phyloP scores from a whole-genome alignment of 2,797 vertebrate genomes.

The Acipenser transmontanus region DNA sequence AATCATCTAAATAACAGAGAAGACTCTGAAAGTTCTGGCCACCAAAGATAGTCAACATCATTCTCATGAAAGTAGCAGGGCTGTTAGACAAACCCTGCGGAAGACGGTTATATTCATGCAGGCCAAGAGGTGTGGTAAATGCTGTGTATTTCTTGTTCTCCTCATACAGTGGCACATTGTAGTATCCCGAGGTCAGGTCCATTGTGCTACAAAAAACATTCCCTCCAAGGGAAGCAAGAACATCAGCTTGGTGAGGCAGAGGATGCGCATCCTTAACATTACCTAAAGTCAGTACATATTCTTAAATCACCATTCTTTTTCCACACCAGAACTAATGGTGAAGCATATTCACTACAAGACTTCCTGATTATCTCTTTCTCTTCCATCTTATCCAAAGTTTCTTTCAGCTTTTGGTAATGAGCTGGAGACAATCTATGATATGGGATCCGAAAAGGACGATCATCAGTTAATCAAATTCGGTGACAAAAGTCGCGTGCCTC shows the following conservation, averaged over 20 bases:
- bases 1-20: slow-evolving; percentile 5
- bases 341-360: no score
- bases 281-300: no score
- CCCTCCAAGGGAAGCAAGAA: no score
- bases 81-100: not conserved
- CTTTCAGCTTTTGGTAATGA: no score
- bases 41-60: slow-evolving; percentile 1
- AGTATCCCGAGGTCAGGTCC: not conserved
- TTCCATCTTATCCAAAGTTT: no score
- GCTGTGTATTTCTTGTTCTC: not conserved
- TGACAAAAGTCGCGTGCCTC: no score
- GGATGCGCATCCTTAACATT: not conserved
- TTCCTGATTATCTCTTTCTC: no score
- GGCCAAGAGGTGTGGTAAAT: not conserved
- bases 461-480: no score
- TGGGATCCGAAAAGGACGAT: no score
- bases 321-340: no score
- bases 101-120: not conserved
- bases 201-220: not conserved
- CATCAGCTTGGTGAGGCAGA: not conserved
- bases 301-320: no score
- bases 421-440: no score
- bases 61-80: not conserved
- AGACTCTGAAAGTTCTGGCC: not conserved
- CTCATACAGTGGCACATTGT: slow-evolving; percentile 4